phyloP scores from a whole-genome alignment of 92 coral and sea anemone species.

The Zoanthus sociatus region DNA sequence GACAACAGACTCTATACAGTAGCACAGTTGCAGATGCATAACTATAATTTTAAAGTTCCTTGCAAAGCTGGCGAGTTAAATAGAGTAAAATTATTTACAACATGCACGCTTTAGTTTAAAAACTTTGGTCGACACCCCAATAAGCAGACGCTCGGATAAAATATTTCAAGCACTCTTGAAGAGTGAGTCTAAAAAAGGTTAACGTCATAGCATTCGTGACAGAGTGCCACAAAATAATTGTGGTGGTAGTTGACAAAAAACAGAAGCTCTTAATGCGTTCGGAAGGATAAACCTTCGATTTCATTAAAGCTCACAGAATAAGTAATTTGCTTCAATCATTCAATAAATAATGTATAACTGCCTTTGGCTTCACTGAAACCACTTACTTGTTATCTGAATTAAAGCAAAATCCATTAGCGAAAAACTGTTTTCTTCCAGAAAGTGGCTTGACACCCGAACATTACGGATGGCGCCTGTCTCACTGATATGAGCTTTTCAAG shows the following conservation, averaged over 20 bases:
- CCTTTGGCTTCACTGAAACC: slow-evolving; percentile 77
- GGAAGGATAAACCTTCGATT: neutral
- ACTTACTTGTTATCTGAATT: slow-evolving; percentile 39
- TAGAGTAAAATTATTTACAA: neutral
- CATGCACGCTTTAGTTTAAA: neutral
- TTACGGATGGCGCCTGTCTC: slow-evolving; percentile 22
- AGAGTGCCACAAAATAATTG: slow-evolving; percentile 9
- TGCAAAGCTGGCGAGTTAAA: neutral
- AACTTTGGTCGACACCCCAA: neutral
- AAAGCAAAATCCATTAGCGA: slow-evolving; percentile 18
- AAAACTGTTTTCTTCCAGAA: slow-evolving; percentile 32
- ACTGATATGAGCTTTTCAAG: slow-evolving; percentile 2
- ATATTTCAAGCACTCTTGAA: slow-evolving; percentile 24
- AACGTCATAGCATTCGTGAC: slow-evolving; percentile 24
- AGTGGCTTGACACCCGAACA: slow-evolving; percentile 39
- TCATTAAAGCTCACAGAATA: slow-evolving; percentile 8
- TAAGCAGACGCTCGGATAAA: neutral
- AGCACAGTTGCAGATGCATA: neutral
- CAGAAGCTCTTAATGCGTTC: slow-evolving; percentile 30
- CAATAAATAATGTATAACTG: slow-evolving; percentile 71
- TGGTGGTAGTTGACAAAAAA: slow-evolving; percentile 48
- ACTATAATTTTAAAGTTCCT: neutral
- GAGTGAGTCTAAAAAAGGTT: slow-evolving; percentile 29
- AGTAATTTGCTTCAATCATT: slow-evolving; percentile 28
- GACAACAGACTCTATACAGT: neutral